A percentile compares a stretch with the other conserved stretches of the same genome.
phyloP scores from a whole-genome alignment of 2,113 vertebrate species.

The Meleagris gallopavo region DNA sequence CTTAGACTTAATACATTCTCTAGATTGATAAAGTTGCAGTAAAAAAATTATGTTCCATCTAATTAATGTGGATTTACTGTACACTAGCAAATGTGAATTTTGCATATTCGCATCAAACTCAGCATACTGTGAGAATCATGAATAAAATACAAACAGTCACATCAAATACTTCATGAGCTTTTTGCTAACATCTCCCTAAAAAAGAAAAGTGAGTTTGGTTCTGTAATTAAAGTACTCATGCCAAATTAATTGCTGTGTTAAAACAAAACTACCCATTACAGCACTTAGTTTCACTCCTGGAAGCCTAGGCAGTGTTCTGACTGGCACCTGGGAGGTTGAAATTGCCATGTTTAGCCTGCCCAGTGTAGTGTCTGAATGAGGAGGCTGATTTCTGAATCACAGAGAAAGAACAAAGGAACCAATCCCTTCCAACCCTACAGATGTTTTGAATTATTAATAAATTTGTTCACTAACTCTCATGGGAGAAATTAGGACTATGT shows the following conservation, averaged over 20 bases:
- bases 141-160: background rate
- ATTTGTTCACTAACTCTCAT: background rate
- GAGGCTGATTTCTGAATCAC: background rate
- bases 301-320: background rate
- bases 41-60: background rate
- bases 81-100: background rate
- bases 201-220: background rate
- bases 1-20: background rate
- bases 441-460: background rate
- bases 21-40: background rate
- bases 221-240: slow-evolving; percentile 7
- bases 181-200: background rate
- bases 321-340: background rate
- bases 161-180: background rate
- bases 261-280: slow-evolving; percentile 6
- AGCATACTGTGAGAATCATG: background rate
- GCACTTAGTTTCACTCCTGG: background rate
- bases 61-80: background rate
- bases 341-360: background rate
- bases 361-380: background rate
- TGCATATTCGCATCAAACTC: background rate
- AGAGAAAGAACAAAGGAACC: background rate
- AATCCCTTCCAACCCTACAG: background rate
- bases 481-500: background rate
- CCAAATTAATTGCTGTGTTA: slow-evolving; percentile 16